Base-by-base conservation (phyloP, 2,797 vertebrate species). In the Gadopsis marmoratus region DNA sequence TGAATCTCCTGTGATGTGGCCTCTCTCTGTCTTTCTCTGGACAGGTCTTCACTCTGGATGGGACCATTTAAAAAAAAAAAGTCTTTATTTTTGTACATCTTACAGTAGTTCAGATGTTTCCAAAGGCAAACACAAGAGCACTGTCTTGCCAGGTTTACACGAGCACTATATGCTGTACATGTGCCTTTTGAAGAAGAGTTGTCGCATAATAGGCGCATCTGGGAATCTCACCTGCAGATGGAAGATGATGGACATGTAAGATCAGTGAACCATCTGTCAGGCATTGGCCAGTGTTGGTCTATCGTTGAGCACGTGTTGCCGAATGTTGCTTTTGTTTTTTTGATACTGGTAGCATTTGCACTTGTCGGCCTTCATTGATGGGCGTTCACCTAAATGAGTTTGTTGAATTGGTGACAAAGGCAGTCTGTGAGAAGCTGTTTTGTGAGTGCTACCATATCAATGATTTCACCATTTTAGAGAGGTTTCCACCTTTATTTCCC, bases 401-500 rank as follows among this genome's bases (percentile, higher is more conserved):
- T 35, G 35, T 55, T 71, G 72, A 50, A 14, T 12, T 51, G 3
- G 51, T 74, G 53, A 43, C 17, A 12, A 21, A 41, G 8, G 39
- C 6, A 2, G 17, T 63, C 31, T 47, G 19, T 19, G 5, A 45
- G 7, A n/a, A 33, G n/a, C 19, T 12, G 6, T 13, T 51, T 45
- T 55, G 26, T 63, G 14, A 4, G 26, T 21, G 4, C 29, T 19
- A 47, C 4, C 53, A 54, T 41, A 43, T 66, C 21, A 66, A 19
- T 53, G n/a, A 76, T 69, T 76, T 60, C 33, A 55, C n/a, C 35
- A 33, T 31, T 62, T 64, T 4, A 33, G 47, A 55, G 39, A 43
- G 7, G 16, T 45, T 62, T 50, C 19, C 16, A 4, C 21, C 53
- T 31, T 4, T 53, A 58, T 47, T 17, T 2, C 29, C 14, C 12